Base-by-base conservation (phyloP, 2,888 invertebrate species). In the Drosophila heteroneura region DNA sequence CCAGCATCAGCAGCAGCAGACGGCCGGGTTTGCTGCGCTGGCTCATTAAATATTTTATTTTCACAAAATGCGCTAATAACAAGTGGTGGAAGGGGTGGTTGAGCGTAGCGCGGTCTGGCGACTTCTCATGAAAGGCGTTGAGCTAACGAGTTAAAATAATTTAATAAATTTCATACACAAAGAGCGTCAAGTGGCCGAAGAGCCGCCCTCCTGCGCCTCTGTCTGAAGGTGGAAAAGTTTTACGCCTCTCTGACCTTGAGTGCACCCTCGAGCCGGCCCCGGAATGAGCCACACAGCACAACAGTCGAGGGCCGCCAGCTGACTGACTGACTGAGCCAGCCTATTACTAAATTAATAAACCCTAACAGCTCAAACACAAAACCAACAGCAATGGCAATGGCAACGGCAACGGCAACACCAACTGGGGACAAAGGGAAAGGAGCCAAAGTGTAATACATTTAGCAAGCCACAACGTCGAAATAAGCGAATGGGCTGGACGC, bases 61-160 rank as follows among this genome's bases (percentile, higher is more conserved):
- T 76, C 66, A 74, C 73, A 90, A 89, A 90, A 85, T 75, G 89
- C 83, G 86, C 84, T 89, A 87, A 87, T 87, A 87, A 83, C 70
- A 47, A 47, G 47, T 47, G 26, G 22, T 2, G 16, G 9, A 22
- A 44, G 12, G 16, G 22, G 14, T 1, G 71, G 28, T 54, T 56
- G 51, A 62, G 64, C 30, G 41, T 57, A 47, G 63, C 58, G 22
- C 49, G 12, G 49, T 39, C 28, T 12, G 37, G 12, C 37, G 6
- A 39, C 28, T 68, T 65, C 70, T 58, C 61, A 70, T 74, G 56
- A 74, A 77, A 78, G 82, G 81, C 89, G 83, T 79, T 81, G 52
- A 56, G 79, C 72, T 79, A 88, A 85, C 83, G 81, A 89, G 81
- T 85, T 85, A 76, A 88, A 90, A 85, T 85, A 81, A 85, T 85